phyloP scores from a whole-genome alignment of 2,113 vertebrate species.

The Pluvianellus socialis region DNA sequence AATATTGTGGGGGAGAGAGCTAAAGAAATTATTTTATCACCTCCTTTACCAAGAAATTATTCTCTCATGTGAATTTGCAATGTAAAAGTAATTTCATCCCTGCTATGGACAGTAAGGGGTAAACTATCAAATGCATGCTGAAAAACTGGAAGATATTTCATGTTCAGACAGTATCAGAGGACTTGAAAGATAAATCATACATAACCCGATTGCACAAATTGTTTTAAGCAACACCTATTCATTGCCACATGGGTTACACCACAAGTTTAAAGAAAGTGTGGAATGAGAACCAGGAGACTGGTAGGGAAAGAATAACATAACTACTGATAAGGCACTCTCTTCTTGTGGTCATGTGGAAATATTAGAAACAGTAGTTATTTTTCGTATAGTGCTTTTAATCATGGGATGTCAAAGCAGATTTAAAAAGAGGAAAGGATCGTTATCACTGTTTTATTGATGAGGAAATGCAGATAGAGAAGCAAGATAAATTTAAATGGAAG shows the following conservation, averaged over 20 bases:
- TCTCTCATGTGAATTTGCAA: background rate
- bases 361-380: background rate
- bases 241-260: background rate
- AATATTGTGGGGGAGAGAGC: background rate
- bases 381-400: background rate
- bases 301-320: background rate
- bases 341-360: background rate
- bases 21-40: background rate
- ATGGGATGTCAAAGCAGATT: background rate
- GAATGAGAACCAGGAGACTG: background rate
- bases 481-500: background rate
- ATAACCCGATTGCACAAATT: background rate
- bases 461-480: background rate
- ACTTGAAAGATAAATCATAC: background rate
- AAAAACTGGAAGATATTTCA: background rate
- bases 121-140: background rate
- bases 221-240: background rate
- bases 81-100: background rate
- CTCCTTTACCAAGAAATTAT: background rate
- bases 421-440: background rate
- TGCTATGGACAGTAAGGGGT: background rate
- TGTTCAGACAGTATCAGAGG: background rate
- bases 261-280: background rate
- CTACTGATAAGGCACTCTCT: background rate
- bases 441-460: background rate